These are phyloP conservation scores for Poecilus cupreus DNA, from an alignment of 2,888 invertebrate genomes.

Conservation along the genomic window DNA sequence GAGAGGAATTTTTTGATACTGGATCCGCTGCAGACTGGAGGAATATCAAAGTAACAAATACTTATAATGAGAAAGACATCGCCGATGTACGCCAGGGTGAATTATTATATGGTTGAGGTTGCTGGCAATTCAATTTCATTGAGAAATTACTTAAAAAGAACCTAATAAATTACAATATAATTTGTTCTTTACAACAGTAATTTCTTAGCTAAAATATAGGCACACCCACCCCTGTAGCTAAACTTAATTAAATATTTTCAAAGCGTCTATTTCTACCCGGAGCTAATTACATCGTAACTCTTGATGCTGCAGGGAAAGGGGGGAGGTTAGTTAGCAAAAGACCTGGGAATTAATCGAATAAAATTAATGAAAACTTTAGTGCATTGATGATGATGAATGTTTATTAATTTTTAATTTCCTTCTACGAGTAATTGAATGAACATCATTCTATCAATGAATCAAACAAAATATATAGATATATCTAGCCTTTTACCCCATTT, in stretches of 20 bases:
- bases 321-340: neutral
- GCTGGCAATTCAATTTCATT: too few species aligned
- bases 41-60: neutral
- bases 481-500: too few species aligned
- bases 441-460: too few species aligned
- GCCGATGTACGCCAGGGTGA: too few species aligned
- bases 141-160: neutral
- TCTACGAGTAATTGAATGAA: too few species aligned
- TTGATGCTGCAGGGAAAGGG: neutral
- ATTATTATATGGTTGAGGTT: too few species aligned
- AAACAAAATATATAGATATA: too few species aligned
- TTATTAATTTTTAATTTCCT: constrained; percentile 12
- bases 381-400: constrained; percentile 16
- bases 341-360: constrained; percentile 22
- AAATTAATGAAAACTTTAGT: constrained; percentile 26
- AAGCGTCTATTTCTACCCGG: constrained; percentile 39
- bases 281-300: constrained; percentile 40
- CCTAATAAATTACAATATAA: neutral
- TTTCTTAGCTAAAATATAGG: constrained; percentile 12
- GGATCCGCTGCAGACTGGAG: neutral
- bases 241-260: constrained; percentile 52
- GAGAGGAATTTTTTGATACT: constrained; percentile 14
- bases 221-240: neutral
- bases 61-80: too few species aligned
- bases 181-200: too few species aligned